These are phyloP conservation scores for Eupithecia inturbata DNA, from an alignment of 2,888 invertebrate genomes.

Conservation along the genomic window DNA sequence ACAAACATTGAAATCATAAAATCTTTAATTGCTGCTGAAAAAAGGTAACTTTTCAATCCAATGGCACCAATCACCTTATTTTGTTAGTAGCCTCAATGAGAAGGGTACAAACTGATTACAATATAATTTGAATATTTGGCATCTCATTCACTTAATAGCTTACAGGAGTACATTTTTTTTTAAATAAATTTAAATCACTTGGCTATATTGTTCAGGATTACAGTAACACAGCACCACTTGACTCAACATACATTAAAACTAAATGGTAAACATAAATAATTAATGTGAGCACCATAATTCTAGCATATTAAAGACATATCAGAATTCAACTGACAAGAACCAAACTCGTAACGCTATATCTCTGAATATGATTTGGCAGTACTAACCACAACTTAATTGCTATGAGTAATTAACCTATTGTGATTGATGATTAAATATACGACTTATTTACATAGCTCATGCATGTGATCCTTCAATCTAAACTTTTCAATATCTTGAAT, in stretches of 20 bases:
- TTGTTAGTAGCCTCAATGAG: conserved; percentile 63
- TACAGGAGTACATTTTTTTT: conserved; percentile 55
- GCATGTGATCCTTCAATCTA: not conserved
- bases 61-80: conserved; percentile 59
- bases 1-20: conserved; percentile 9
- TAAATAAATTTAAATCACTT: conserved; percentile 61
- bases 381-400: not conserved
- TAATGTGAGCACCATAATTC: conserved; percentile 49
- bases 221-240: conserved; percentile 72
- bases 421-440: conserved; percentile 27
- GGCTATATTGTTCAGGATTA: conserved; percentile 63
- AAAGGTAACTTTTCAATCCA: conserved; percentile 57
- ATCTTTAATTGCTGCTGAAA: conserved; percentile 46
- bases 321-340: not conserved
- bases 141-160: conserved; percentile 74
- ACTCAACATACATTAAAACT: conserved; percentile 56
- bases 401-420: conserved; percentile 17
- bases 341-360: not conserved
- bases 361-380: not conserved
- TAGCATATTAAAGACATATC: conserved; percentile 5
- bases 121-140: conserved; percentile 77
- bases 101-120: conserved; percentile 58
- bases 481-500: not conserved
- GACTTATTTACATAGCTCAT: conserved; percentile 32
- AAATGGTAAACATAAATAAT: conserved; percentile 55